Evolutionary conservation across 2,888 invertebrate species (phyloP).

Genomic region (Eugnorisma glareosa): DNA sequence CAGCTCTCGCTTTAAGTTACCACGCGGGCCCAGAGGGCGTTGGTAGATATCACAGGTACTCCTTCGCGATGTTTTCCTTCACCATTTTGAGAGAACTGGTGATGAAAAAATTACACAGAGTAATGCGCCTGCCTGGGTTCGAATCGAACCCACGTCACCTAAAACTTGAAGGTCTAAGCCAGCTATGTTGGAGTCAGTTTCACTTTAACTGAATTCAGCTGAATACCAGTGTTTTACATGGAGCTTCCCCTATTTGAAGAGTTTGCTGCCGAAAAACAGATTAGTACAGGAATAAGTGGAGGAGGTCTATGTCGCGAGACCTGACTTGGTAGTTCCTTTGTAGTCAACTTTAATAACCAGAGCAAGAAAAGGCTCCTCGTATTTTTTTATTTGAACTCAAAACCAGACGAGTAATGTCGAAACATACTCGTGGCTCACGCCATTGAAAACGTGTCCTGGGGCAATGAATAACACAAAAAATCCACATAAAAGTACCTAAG

Average conservation of each 20-base stretch:
- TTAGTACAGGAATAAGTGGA: neutral
- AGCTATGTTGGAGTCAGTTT: neutral
- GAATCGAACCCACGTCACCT: no score
- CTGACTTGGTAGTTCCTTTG: neutral
- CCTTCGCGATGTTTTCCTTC: no score
- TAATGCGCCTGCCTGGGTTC: no score
- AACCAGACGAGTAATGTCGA: neutral
- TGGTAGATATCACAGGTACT: no score
- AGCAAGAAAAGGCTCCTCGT: neutral
- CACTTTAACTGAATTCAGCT: neutral
- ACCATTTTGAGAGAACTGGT: no score
- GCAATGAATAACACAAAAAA: neutral
- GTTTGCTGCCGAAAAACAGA: neutral
- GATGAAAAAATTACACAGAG: no score
- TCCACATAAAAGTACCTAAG: conserved; percentile 3
- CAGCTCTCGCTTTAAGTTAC: no score
- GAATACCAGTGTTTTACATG: neutral
- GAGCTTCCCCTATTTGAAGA: neutral
- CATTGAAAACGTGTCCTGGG: conserved; percentile 4
- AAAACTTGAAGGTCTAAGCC: no score
- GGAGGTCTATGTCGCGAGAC: neutral
- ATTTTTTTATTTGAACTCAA: neutral
- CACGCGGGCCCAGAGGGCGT: no score
- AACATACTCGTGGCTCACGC: conserved; percentile 2
- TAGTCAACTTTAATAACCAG: neutral